These are phyloP conservation scores for Lipotes vexillifer DNA, from an alignment of 2,113 vertebrate species.

Conservation along the genomic window DNA sequence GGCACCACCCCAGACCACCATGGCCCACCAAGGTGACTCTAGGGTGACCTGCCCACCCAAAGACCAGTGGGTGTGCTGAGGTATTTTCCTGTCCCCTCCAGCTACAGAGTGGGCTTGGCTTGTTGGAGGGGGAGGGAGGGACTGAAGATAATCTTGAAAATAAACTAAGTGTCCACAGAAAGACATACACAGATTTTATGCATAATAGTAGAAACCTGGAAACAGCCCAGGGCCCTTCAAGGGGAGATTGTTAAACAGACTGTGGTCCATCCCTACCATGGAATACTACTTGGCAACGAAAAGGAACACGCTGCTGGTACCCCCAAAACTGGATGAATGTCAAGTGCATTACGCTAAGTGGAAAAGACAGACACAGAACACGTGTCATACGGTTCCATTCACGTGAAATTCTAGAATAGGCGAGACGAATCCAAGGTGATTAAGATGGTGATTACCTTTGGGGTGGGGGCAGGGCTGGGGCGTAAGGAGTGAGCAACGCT, in stretches of 20 bases:
- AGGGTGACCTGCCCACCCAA: neutral
- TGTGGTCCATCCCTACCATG: rapidly evolving
- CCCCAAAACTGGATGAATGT: rapidly evolving
- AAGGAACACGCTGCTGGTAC: rapidly evolving
- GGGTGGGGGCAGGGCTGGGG: neutral
- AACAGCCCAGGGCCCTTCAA: neutral
- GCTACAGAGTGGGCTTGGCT: neutral
- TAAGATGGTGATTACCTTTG: rapidly evolving
- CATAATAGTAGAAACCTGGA: neutral
- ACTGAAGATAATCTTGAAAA: neutral
- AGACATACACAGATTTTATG: neutral
- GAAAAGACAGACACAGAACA: neutral
- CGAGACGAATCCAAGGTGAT: rapidly evolving
- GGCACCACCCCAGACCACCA: neutral
- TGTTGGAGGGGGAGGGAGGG: too few relatives aligned
- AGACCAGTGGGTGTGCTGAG: rapidly evolving
- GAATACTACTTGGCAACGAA: neutral
- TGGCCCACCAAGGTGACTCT: neutral
- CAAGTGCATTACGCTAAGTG: rapidly evolving
- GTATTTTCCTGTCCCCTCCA: neutral
- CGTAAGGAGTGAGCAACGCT: rapidly evolving
- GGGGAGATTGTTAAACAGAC: neutral
- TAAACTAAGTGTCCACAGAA: neutral
- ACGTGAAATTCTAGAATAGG: neutral
- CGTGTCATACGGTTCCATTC: rapidly evolving